Evolutionary conservation across 2,797 vertebrate species (phyloP), one percentile per base, ranked within the genome.

Genomic region (Lepus townsendii): DNA sequence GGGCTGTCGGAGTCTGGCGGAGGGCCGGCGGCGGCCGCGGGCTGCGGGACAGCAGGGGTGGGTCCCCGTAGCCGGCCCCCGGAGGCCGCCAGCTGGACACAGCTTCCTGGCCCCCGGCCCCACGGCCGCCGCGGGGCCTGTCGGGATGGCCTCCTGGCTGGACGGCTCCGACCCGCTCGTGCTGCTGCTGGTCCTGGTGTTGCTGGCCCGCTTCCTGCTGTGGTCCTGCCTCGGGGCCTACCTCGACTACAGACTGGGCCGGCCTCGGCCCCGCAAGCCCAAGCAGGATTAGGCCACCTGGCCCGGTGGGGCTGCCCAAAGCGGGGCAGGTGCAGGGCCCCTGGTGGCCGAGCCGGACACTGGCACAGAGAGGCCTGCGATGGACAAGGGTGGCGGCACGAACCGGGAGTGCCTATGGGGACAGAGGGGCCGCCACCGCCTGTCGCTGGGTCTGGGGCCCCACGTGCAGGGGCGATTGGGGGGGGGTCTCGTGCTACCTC

Each of bases 181-280:
- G 98, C 92, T 98, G 95, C 96, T 99, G 71, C 93, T 99, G 86
- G 96, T 99, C 68, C 32, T 98, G 75, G 98, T 99, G 88, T 96
- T 99, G 95, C 82, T 99, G 78, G 98, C 97, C 2, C 98, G 98
- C 65, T 98, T 99, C 95, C 20, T 99, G 82, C 86, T 99, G 79
- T 99, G 99, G 99, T 98, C 98, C 94, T 98, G 98, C 75, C 96
- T 99, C 3, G 98, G 98, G 50, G 76, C 98, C 96, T 97, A 98
- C 68, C 94, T 99, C 47, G 98, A 98, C 88, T 94, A 98, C 30
- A 98, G 98, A 93, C 63, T 98, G 95, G 97, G 98, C 38, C 98
- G 20, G 91, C 98, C 92, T 76, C 98, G 84, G 95, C 98, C 96
- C 27, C 92, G 65, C 52, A 91, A 79, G 62, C 97, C 93, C 95